Conservation (phyloP, 2,888 invertebrate genomes). For the Callimorpha dominula region DNA sequence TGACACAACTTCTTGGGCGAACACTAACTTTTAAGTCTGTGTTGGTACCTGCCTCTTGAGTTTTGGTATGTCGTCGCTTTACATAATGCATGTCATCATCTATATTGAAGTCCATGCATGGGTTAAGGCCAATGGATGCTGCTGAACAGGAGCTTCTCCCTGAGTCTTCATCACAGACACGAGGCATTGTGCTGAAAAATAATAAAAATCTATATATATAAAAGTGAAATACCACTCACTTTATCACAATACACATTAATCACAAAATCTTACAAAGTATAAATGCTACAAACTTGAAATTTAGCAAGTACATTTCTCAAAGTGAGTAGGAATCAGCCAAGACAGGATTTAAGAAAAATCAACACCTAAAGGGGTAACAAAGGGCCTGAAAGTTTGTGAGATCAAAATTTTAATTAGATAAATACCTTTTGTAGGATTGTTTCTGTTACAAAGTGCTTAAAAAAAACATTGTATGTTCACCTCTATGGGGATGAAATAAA, state of each 20-base stretch:
- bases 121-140: conserved; percentile 74
- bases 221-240: neutral
- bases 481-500: neutral
- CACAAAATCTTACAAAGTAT: neutral
- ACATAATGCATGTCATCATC: conserved; percentile 52
- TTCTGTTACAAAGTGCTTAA: neutral
- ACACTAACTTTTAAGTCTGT: conserved; percentile 83
- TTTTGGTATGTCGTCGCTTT: conserved; percentile 60
- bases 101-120: conserved; percentile 67
- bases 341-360: neutral
- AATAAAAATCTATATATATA: conserved; percentile 17
- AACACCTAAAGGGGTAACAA: no score
- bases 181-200: conserved; percentile 72
- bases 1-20: conserved; percentile 73
- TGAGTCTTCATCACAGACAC: conserved; percentile 81
- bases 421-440: neutral
- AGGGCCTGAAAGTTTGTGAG: neutral
- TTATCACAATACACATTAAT: no score
- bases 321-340: neutral
- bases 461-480: neutral
- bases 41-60: conserved; percentile 78
- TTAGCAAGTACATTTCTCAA: neutral
- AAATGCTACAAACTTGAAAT: neutral
- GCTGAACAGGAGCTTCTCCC: conserved; percentile 84
- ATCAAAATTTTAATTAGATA: neutral